Evolutionary conservation across 2,797 vertebrate species (phyloP).

Genomic region (Distichodus sexfasciatus): DNA sequence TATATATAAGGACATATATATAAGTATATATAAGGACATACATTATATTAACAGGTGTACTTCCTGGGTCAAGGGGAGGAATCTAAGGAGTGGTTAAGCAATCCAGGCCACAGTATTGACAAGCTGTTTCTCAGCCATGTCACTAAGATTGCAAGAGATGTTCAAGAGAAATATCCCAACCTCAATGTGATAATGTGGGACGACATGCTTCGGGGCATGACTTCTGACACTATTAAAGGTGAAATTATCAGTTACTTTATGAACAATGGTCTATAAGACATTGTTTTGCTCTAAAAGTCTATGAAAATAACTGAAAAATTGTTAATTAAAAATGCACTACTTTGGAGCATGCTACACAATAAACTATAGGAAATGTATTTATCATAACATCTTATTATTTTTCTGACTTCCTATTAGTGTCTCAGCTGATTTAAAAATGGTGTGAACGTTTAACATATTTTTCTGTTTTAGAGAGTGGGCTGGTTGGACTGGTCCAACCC

Average conservation of each 20-base stretch:
- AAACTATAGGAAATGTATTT: too few relatives aligned
- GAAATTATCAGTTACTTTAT: constrained; percentile 5
- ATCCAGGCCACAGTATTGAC: constrained; percentile 68
- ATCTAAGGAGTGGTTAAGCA: constrained; percentile 81
- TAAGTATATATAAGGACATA: background rate
- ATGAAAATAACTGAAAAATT: too few relatives aligned
- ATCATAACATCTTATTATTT: too few relatives aligned
- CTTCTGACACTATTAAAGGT: constrained; percentile 82
- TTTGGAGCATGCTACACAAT: too few relatives aligned
- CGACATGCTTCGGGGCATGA: constrained; percentile 89
- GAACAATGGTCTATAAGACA: too few relatives aligned
- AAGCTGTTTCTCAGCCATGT: constrained; percentile 86
- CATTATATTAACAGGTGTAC: constrained; percentile 78
- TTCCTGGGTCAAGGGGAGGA: constrained; percentile 87
- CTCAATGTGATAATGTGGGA: constrained; percentile 89
- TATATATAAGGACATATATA: background rate
- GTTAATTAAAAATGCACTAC: too few relatives aligned
- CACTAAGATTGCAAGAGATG: constrained; percentile 75
- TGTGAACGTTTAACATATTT: too few relatives aligned
- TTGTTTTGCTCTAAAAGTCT: too few relatives aligned
- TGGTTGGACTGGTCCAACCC: constrained; percentile 83
- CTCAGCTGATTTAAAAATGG: too few relatives aligned
- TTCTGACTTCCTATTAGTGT: too few relatives aligned
- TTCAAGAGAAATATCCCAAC: constrained; percentile 71
- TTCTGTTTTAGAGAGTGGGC: constrained; percentile 73